Evolutionary conservation across 2,113 vertebrate genomes (phyloP).

Genomic region (Vombatus ursinus): DNA sequence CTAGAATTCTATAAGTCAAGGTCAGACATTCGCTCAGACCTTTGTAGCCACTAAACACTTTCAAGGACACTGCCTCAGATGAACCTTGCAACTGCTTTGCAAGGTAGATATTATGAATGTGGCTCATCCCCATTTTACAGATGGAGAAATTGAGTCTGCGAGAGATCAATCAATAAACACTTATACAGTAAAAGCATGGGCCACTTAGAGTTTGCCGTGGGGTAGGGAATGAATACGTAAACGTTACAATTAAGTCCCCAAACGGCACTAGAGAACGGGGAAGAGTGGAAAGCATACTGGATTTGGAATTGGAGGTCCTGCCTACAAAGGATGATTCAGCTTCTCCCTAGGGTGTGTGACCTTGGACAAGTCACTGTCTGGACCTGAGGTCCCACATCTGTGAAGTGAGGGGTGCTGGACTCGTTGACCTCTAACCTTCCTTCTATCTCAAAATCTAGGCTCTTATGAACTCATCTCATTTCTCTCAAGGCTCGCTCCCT

Average conservation of each 20-base stretch:
- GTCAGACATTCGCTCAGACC: not conserved
- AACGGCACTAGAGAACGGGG: too few species aligned
- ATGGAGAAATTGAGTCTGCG: too few species aligned
- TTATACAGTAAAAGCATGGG: not conserved
- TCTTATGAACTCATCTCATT: not conserved
- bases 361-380: not conserved
- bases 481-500: not conserved
- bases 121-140: too few species aligned
- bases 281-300: not conserved
- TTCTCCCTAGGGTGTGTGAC: not conserved
- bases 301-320: not conserved
- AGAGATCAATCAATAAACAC: not conserved
- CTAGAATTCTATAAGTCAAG: not conserved
- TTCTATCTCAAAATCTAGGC: not conserved
- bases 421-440: not conserved
- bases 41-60: not conserved
- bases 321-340: not conserved
- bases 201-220: not conserved
- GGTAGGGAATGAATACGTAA: not conserved
- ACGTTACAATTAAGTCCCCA: not conserved
- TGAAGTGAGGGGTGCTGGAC: not conserved
- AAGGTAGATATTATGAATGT: too few species aligned
- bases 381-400: not conserved
- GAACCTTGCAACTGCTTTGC: not conserved
- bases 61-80: not conserved